phyloP scores from a whole-genome alignment of 2,797 vertebrate species.

The Pseudomugil gertrudae region DNA sequence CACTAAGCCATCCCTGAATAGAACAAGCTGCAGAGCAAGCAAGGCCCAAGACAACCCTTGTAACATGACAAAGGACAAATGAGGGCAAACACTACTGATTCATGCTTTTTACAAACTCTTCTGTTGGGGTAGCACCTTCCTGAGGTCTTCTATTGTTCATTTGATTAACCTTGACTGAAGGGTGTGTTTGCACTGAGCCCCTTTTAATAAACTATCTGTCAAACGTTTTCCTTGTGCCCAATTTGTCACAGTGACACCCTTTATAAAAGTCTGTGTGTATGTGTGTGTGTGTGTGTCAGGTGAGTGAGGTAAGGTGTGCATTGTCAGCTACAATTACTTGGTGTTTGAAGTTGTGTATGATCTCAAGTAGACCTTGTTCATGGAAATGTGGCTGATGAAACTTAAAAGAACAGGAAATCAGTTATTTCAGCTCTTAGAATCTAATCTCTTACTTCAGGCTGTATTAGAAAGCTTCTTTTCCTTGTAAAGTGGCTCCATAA shows the following conservation, averaged over 20 bases:
- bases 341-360: slow-evolving; percentile 35
- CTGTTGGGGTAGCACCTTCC: slow-evolving; percentile 40
- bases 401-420: slow-evolving; percentile 3
- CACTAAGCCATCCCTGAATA: slow-evolving; percentile 59
- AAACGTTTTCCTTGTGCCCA: slow-evolving; percentile 25
- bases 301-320: slow-evolving; percentile 42
- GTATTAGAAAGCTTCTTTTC: slow-evolving; percentile 27
- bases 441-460: slow-evolving; percentile 30
- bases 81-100: slow-evolving; percentile 58
- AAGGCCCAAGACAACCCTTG: slow-evolving; percentile 35
- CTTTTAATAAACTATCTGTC: slow-evolving; percentile 35
- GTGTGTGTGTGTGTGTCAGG: slow-evolving; percentile 8
- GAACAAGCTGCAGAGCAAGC: slow-evolving; percentile 36
- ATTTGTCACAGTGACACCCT: slow-evolving; percentile 56
- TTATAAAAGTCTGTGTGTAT: slow-evolving; percentile 30
- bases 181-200: slow-evolving; percentile 57
- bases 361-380: slow-evolving; percentile 29
- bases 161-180: slow-evolving; percentile 52
- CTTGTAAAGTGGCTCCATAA: slow-evolving; percentile 11
- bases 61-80: slow-evolving; percentile 63
- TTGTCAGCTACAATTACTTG: slow-evolving; percentile 47
- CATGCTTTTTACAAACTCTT: slow-evolving; percentile 49
- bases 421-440: slow-evolving; percentile 20
- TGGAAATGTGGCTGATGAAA: slow-evolving; percentile 39
- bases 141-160: slow-evolving; percentile 54